Percentiles rank a stretch among this genome's conserved stretches.
Evolutionary conservation across 2,888 invertebrate genomes (phyloP).

Genomic region (Cistogaster globosa): DNA sequence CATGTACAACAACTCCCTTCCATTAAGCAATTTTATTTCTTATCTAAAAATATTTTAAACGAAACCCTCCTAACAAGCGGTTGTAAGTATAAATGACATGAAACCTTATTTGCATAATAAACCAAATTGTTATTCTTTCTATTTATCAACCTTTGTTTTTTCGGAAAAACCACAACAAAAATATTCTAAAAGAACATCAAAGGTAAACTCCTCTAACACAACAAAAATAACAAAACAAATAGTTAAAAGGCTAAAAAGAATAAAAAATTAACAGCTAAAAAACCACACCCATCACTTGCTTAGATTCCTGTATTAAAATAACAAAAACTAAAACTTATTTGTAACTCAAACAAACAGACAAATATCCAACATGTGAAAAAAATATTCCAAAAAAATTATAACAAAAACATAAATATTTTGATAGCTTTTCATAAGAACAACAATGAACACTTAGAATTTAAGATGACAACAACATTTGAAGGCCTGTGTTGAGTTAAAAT

Average conservation of each 20-base stretch:
- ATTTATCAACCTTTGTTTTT: constrained; percentile 41
- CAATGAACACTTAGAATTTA: constrained; percentile 35
- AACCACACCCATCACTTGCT: constrained; percentile 60
- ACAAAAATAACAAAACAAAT: constrained; percentile 11
- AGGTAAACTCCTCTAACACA: constrained; percentile 56
- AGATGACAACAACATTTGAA: constrained; percentile 40
- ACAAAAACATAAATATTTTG: constrained; percentile 71
- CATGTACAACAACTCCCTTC: constrained; percentile 2
- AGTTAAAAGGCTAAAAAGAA: constrained; percentile 31
- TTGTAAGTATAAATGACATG: constrained; percentile 13
- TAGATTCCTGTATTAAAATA: constrained; percentile 5
- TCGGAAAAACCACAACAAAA: constrained; percentile 54
- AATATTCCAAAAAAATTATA: constrained; percentile 18
- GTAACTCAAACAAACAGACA: constrained; percentile 51
- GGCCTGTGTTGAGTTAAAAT: constrained; percentile 32
- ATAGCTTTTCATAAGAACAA: constrained; percentile 64
- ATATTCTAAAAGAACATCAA: constrained; percentile 59
- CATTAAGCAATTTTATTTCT: constrained; percentile 36
- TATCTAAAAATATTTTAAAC: constrained; percentile 51
- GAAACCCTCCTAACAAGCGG: constrained; percentile 52
- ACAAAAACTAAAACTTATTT: constrained; percentile 56
- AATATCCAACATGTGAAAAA: constrained; percentile 48
- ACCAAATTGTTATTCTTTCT: constrained; percentile 53
- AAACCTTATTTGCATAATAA: constrained; percentile 71
- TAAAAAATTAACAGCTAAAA: constrained; percentile 50